Conservation (phyloP, 1,140 invertebrate genomes). For the Drosophila nigromelanica region DNA sequence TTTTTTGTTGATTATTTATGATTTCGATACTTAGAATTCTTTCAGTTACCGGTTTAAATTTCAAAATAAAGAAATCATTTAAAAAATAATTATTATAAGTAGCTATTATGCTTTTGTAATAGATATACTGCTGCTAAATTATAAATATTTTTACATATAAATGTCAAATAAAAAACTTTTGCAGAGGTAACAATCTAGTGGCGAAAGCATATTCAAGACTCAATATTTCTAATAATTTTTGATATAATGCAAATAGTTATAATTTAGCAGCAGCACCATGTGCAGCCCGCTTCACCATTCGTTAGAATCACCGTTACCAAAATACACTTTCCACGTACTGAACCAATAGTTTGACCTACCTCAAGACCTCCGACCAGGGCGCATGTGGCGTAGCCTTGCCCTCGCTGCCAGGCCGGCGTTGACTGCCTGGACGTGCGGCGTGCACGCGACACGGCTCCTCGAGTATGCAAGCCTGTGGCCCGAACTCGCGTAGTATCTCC, state of each 20-base stretch:
- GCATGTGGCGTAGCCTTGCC: constrained; percentile 64
- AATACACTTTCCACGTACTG: not conserved
- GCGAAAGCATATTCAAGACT: too few species aligned
- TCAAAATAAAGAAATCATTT: too few species aligned
- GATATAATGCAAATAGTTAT: not conserved
- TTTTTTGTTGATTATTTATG: too few species aligned
- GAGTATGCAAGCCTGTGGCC: constrained; percentile 88
- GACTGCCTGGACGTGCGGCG: constrained; percentile 83
- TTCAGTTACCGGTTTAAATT: too few species aligned
- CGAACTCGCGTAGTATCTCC: constrained; percentile 87
- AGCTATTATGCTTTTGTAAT: too few species aligned
- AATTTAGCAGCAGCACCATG: not conserved
- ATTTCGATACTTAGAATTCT: too few species aligned
- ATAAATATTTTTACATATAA: too few species aligned
- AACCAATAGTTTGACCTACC: constrained; percentile 84
- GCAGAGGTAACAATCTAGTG: too few species aligned
- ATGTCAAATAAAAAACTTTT: too few species aligned
- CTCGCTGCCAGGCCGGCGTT: constrained; percentile 50
- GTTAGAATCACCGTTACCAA: not conserved
- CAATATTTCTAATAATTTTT: too few species aligned
- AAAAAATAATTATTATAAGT: too few species aligned
- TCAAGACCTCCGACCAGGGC: constrained; percentile 87
- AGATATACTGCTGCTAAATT: too few species aligned
- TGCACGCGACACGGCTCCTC: constrained; percentile 88
- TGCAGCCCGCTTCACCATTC: not conserved